A percentile compares a stretch with the other conserved stretches of the same genome.
Evolutionary conservation across 1,140 invertebrate species (phyloP).

Genomic region (Aethina tumida): DNA sequence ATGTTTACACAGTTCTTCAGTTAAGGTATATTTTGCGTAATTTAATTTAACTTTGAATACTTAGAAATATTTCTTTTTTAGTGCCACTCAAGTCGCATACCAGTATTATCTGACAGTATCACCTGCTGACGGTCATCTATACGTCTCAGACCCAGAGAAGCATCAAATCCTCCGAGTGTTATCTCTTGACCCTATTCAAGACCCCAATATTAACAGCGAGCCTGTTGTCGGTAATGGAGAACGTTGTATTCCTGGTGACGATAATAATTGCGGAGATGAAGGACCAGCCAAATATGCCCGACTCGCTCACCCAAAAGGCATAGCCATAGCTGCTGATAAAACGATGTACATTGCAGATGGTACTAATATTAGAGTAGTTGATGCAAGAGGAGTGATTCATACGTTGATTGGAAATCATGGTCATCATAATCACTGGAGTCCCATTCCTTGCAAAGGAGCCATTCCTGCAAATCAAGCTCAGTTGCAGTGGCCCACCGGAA

Average conservation of each 20-base stretch:
- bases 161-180: slow-evolving; percentile 75
- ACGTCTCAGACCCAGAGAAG: slow-evolving; percentile 90
- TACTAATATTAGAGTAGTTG: slow-evolving; percentile 85
- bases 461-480: slow-evolving; percentile 73
- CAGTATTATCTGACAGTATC: slow-evolving; percentile 93
- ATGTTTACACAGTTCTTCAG: slow-evolving; percentile 86
- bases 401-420: slow-evolving; percentile 89
- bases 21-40: too few species aligned
- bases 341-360: slow-evolving; percentile 93
- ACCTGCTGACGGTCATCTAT: slow-evolving; percentile 88
- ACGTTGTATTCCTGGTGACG: slow-evolving; percentile 87
- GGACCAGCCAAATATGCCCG: slow-evolving; percentile 81
- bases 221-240: slow-evolving; percentile 89
- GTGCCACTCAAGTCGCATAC: slow-evolving; percentile 85
- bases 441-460: slow-evolving; percentile 73
- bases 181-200: slow-evolving; percentile 63
- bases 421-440: slow-evolving; percentile 84
- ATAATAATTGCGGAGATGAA: slow-evolving; percentile 84
- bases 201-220: slow-evolving; percentile 78
- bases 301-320: slow-evolving; percentile 92
- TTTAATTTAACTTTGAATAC: too few species aligned
- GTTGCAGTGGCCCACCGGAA: slow-evolving; percentile 89
- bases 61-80: slow-evolving; percentile 37
- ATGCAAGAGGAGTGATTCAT: slow-evolving; percentile 84
- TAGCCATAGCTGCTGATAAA: slow-evolving; percentile 81